Conservation (phyloP, 2,888 invertebrate species). For the Hoplodrina blanda region DNA sequence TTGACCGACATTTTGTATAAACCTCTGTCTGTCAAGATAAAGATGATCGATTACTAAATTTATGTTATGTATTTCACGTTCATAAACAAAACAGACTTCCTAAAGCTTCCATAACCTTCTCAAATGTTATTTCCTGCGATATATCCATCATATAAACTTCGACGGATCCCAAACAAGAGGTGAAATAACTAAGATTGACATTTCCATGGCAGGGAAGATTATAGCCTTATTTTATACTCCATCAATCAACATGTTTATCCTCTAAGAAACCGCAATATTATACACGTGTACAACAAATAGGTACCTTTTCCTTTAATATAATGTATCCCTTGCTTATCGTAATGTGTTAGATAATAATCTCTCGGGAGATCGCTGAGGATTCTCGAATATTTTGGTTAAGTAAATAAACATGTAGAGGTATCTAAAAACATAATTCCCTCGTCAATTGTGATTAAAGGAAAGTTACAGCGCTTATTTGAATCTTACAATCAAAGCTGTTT, state of each 20-base stretch:
- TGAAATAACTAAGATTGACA: constrained; percentile 26
- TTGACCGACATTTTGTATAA: constrained; percentile 16
- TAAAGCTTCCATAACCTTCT: constrained; percentile 3
- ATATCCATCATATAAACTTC: constrained; percentile 6
- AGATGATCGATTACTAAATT: constrained; percentile 23
- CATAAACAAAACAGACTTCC: constrained; percentile 3
- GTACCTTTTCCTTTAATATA: constrained; percentile 10
- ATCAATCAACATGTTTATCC: constrained; percentile 39
- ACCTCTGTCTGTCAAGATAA: constrained; percentile 10
- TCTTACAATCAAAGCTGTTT: neutral
- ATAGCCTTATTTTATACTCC: constrained; percentile 12
- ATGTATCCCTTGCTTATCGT: constrained; percentile 34
- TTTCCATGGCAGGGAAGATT: constrained; percentile 13
- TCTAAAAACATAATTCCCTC: constrained; percentile 1
- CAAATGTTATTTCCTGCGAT: constrained; percentile 14
- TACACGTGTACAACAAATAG: constrained; percentile 20
- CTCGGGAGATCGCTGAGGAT: constrained; percentile 19
- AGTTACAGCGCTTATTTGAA: neutral
- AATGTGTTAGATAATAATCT: constrained; percentile 46
- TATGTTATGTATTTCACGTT: constrained; percentile 22
- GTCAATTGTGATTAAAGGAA: constrained; percentile 15
- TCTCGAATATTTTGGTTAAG: constrained; percentile 12
- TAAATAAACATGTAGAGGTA: constrained; percentile 20
- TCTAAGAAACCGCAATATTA: constrained; percentile 21
- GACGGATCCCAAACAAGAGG: constrained; percentile 21